A percentile compares a stretch with the other conserved stretches of the same genome.
These are phyloP conservation scores for Phyllopteryx taeniolatus DNA, from an alignment of 2,113 vertebrate species.

Conservation along the genomic window DNA sequence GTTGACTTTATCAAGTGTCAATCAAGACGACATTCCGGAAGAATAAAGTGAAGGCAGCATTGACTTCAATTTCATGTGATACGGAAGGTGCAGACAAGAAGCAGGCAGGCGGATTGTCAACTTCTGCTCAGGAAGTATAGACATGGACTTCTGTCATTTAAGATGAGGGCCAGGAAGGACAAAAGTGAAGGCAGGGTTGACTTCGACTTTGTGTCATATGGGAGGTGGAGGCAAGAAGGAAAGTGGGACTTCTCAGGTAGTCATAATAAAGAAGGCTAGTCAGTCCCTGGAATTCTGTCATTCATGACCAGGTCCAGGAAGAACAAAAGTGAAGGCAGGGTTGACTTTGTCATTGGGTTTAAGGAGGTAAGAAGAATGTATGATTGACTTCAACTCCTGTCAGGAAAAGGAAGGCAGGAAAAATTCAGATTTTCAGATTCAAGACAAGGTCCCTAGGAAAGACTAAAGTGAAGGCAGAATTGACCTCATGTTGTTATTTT, in stretches of 20 bases:
- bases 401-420: too few relatives aligned
- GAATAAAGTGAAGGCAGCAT: not conserved
- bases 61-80: not conserved
- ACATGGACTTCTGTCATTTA: slow-evolving; percentile 3
- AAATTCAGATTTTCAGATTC: too few relatives aligned
- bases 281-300: slow-evolving; percentile 1
- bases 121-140: not conserved
- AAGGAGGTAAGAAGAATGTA: too few relatives aligned
- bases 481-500: not conserved
- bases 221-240: too few relatives aligned
- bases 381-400: too few relatives aligned
- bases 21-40: not conserved
- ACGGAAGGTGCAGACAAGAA: not conserved
- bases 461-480: not conserved
- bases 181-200: not conserved
- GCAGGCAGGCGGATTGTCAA: not conserved
- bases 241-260: too few relatives aligned
- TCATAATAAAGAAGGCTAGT: too few relatives aligned
- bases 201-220: not conserved
- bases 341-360: not conserved
- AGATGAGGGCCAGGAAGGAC: not conserved
- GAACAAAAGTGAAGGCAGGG: not conserved
- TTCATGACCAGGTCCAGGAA: not conserved
- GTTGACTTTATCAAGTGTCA: too few relatives aligned
- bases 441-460: too few relatives aligned